Evolutionary conservation across 2,888 invertebrate genomes (phyloP), one percentile per base, ranked within the genome.

Genomic region (Chalcis sispes): DNA sequence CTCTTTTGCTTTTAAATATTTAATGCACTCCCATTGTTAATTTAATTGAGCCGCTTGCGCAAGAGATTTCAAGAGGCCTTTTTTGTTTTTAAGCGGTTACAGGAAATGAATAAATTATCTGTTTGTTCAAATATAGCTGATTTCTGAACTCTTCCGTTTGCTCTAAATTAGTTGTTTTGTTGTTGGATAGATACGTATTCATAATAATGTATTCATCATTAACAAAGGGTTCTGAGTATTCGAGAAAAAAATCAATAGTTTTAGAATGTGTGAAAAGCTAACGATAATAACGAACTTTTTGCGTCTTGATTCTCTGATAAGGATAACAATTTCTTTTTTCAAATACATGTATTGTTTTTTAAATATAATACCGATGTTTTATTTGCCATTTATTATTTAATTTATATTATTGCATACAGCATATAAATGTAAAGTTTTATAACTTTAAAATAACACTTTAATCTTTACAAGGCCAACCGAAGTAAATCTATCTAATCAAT

Each of bases 81-180:
- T 66, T 59, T 58, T 20, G 40, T 75, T 65, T 58, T 56, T 25
- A 62, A 67, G 40, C 67, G 13, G 3, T 27, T 20, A 50, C 73
- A 77, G 77, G 73, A 73, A 74, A 50, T 65, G 73, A 71, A 71
- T 74, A 61, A 74, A 77, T 74, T 77, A 77, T 73, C 73, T 61
- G 77, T 71, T 74, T 71, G 70, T 77, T 77, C 61, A 73, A 74
- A 73, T 59, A 50, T 46, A 71, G 52, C 23, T 66, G 65, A 70
- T 74, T 70, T 77, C 54, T 61, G 65, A 73, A 77, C 56, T 59
- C 73, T 70, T 73, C 73, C 77, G 69, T 65, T 77, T 59, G 73
- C 46, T 52, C 64, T 52, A 65, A 69, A 77, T 77, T 69, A 70
- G 65, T 59, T 69, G 72, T 69, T 72, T 69, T 65, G 50, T 72